Evolutionary conservation across 1,140 invertebrate genomes (phyloP).

Genomic region (Ceratosolen fusciceps): DNA sequence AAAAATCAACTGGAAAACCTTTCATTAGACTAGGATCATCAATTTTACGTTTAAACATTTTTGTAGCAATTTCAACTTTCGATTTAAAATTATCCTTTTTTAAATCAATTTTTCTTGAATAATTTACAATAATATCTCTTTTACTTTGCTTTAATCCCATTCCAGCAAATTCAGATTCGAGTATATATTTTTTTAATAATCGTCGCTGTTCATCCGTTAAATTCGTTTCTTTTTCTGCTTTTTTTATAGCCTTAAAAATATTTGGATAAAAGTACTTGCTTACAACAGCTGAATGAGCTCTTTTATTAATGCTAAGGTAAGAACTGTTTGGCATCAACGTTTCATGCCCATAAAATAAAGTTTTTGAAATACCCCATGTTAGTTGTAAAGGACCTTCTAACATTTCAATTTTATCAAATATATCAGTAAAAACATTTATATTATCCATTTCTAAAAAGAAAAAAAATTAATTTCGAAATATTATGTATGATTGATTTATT

Average conservation of each 20-base stretch:
- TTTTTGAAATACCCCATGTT: slow-evolving; percentile 90
- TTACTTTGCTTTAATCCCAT: slow-evolving; percentile 72
- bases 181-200: slow-evolving; percentile 82
- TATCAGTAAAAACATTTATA: slow-evolving; percentile 78
- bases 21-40: slow-evolving; percentile 76
- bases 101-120: slow-evolving; percentile 57
- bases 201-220: slow-evolving; percentile 79
- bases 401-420: slow-evolving; percentile 85
- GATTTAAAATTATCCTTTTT: slow-evolving; percentile 74
- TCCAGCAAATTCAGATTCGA: slow-evolving; percentile 88
- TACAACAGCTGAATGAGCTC: slow-evolving; percentile 77
- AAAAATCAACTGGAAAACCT: slow-evolving; percentile 82
- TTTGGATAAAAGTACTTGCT: slow-evolving; percentile 78
- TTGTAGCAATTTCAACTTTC: slow-evolving; percentile 76
- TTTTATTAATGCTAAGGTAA: slow-evolving; percentile 82
- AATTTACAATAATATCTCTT: slow-evolving; percentile 63
- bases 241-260: slow-evolving; percentile 77
- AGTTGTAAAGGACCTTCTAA: slow-evolving; percentile 80
- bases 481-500: background rate
- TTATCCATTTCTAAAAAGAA: slow-evolving; percentile 64
- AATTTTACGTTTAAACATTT: slow-evolving; percentile 78
- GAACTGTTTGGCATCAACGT: slow-evolving; percentile 83
- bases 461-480: slow-evolving; percentile 23
- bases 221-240: slow-evolving; percentile 63
- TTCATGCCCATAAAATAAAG: slow-evolving; percentile 84